phyloP scores from a whole-genome alignment of 2,888 invertebrate species.

The Drosophila conformis region DNA sequence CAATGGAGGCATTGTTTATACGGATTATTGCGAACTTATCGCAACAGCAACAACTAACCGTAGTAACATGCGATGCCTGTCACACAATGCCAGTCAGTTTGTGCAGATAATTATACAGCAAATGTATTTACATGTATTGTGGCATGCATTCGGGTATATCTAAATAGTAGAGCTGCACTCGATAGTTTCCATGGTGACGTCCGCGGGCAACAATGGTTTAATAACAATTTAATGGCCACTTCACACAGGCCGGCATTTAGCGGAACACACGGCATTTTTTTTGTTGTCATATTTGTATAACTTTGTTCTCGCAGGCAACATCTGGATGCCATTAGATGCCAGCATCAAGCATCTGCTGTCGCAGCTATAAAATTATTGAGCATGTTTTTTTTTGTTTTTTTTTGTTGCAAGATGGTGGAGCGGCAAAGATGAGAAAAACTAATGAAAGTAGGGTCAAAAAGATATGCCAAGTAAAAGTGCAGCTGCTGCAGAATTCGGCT shows the following conservation, averaged over 20 bases:
- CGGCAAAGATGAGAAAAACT: not conserved
- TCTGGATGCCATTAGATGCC: not conserved
- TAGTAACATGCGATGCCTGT: conserved; percentile 36
- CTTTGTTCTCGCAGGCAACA: not conserved
- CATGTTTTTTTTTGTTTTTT: not conserved
- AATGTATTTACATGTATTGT: conserved; percentile 2
- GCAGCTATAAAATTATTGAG: not conserved
- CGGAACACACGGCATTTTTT: not conserved
- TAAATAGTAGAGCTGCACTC: not conserved
- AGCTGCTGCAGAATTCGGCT: not conserved
- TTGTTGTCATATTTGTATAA: not conserved
- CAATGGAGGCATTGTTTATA: conserved; percentile 52
- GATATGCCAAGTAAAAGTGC: not conserved
- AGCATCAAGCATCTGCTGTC: not conserved
- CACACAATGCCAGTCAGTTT: conserved; percentile 33
- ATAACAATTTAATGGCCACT: not conserved
- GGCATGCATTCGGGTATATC: not conserved
- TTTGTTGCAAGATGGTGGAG: not conserved
- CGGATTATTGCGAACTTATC: conserved; percentile 20
- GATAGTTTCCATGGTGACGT: not conserved
- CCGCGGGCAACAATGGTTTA: not conserved
- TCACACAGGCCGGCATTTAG: not conserved
- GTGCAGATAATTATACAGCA: conserved; percentile 47
- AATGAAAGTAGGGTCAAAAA: not conserved
- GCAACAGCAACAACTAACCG: conserved; percentile 2